Conservation (phyloP, 1,140 invertebrate species). For the Lithobius niger region DNA sequence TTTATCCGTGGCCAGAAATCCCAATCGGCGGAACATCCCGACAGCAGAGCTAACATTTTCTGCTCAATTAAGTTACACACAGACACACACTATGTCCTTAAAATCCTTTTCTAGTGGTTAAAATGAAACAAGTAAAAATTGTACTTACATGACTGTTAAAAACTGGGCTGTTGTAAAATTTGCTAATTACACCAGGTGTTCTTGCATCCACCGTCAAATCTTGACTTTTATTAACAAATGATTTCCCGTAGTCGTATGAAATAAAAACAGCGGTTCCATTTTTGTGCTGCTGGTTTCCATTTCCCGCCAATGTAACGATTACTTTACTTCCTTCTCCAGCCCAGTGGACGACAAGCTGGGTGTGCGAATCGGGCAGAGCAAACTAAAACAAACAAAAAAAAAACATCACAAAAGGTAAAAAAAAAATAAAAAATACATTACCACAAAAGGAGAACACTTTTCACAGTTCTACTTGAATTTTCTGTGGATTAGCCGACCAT, state of each 20-base stretch:
- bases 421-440: not conserved
- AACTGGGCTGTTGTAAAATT: conserved; percentile 69
- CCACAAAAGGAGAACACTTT: no score
- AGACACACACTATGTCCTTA: no score
- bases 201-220: conserved; percentile 41
- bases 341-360: conserved; percentile 80
- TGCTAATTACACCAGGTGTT: conserved; percentile 49
- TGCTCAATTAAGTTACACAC: no score
- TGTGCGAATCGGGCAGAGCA: conserved; percentile 62
- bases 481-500: no score
- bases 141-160: conserved; percentile 55
- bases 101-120: no score
- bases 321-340: conserved; percentile 69
- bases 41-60: no score
- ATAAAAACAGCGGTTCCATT: conserved; percentile 58
- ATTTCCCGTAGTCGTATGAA: conserved; percentile 71
- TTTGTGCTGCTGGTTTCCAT: conserved; percentile 35
- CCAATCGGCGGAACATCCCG: no score
- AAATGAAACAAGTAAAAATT: no score
- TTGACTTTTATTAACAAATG: conserved; percentile 57
- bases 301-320: conserved; percentile 67
- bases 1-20: no score
- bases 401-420: no score
- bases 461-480: no score
- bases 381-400: conserved; percentile 28